Percentiles rank a stretch among this genome's conserved stretches.
These are phyloP conservation scores for Plecotus auritus DNA, from an alignment of 2,113 vertebrate species.

Conservation along the genomic window DNA sequence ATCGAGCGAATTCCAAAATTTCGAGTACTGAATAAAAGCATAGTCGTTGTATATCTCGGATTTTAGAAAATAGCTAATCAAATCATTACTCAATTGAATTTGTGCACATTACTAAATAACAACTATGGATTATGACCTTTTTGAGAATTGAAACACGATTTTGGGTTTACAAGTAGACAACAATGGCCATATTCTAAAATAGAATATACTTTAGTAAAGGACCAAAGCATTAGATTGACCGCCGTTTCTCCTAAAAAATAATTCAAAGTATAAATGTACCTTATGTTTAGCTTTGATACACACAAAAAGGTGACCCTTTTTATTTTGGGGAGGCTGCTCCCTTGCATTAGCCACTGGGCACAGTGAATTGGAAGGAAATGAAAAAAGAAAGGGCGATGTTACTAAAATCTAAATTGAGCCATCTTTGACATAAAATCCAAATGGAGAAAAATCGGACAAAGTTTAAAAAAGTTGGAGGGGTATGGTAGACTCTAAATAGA, in stretches of 20 bases:
- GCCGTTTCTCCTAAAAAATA: constrained; percentile 10
- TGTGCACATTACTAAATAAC: constrained; percentile 3
- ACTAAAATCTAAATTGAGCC: constrained; percentile 35
- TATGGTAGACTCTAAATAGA: constrained; percentile 12
- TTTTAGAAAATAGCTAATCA: constrained; percentile 54
- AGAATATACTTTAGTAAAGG: constrained; percentile 46
- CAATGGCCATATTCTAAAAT: constrained; percentile 34
- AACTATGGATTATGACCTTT: constrained; percentile 43
- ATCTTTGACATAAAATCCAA: constrained; percentile 17
- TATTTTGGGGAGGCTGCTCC: not conserved
- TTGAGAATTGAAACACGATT: constrained; percentile 12
- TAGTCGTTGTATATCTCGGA: constrained; percentile 3
- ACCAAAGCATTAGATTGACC: not conserved
- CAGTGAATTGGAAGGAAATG: constrained; percentile 2
- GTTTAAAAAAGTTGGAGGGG: constrained; percentile 25
- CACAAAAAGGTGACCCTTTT: constrained; percentile 46
- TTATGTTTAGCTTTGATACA: constrained; percentile 19
- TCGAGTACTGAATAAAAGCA: constrained; percentile 41
- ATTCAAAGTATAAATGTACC: constrained; percentile 17
- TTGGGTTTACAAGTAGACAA: constrained; percentile 36
- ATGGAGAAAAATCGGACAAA: not conserved
- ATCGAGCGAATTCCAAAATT: constrained; percentile 36
- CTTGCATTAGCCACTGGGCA: not conserved
- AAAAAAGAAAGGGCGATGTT: constrained; percentile 37
- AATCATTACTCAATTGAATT: not conserved